These are phyloP conservation scores for Cricetomys ansorgei DNA, from an alignment of 2,113 vertebrate genomes.

Conservation along the genomic window DNA sequence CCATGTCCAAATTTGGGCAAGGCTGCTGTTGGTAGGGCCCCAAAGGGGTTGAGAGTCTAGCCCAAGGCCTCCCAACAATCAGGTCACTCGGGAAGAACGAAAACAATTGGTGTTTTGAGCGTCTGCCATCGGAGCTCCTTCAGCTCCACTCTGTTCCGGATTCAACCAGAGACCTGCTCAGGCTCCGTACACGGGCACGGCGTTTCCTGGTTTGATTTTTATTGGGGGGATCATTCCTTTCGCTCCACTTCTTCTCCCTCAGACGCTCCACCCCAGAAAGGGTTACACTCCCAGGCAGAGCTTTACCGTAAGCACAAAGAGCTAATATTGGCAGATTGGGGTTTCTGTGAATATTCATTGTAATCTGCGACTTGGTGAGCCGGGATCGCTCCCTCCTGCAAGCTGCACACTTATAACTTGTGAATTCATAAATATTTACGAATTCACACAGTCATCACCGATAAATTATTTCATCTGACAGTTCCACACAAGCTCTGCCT, in stretches of 20 bases:
- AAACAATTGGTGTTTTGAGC: not conserved
- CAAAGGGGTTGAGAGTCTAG: not conserved
- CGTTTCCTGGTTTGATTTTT: not conserved
- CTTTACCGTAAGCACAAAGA: conserved; percentile 73
- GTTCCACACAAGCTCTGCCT: conserved; percentile 75
- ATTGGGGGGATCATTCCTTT: not conserved
- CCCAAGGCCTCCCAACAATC: not conserved
- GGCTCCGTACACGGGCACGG: not conserved
- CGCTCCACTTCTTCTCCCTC: not conserved
- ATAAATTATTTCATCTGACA: conserved; percentile 83
- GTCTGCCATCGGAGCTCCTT: conserved; percentile 19
- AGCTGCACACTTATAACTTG: conserved; percentile 82
- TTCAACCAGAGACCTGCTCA: not conserved
- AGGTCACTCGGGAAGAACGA: not conserved
- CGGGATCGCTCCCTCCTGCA: conserved; percentile 64
- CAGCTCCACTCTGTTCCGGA: not conserved
- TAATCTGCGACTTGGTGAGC: conserved; percentile 80
- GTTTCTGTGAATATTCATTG: conserved; percentile 83
- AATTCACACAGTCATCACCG: conserved; percentile 84
- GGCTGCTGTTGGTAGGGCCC: not conserved
- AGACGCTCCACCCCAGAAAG: conserved; percentile 39
- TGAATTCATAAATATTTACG: conserved; percentile 86
- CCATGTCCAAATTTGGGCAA: not conserved
- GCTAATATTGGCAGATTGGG: conserved; percentile 82
- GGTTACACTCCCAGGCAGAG: conserved; percentile 65